These are phyloP conservation scores for Setophaga kirtlandii DNA, from an alignment of 2,113 vertebrate species.

Conservation along the genomic window DNA sequence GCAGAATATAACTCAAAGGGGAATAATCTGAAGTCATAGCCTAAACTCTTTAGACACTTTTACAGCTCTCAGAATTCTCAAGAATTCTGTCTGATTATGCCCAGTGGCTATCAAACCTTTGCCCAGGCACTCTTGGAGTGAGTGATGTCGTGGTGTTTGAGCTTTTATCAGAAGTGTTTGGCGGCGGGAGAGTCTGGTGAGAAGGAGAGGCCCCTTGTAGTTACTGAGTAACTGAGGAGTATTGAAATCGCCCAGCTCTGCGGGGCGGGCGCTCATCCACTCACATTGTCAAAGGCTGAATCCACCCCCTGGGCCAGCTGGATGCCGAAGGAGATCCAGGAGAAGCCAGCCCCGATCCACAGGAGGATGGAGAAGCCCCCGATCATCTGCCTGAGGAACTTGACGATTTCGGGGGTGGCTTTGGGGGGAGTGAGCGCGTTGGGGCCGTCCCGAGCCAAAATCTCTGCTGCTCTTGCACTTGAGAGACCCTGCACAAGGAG, in stretches of 20 bases:
- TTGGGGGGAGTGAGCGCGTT: constrained; percentile 79
- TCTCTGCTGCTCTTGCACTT: constrained; percentile 71
- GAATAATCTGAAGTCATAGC: neutral
- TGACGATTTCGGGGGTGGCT: constrained; percentile 77
- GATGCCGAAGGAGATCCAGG: constrained; percentile 80
- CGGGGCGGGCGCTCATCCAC: neutral
- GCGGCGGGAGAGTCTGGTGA: neutral
- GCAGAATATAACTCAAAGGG: neutral
- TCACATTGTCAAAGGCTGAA: constrained; percentile 73
- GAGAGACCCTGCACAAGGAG: constrained; percentile 75
- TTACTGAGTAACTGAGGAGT: constrained; percentile 18
- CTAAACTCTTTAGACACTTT: neutral
- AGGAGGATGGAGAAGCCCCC: constrained; percentile 82
- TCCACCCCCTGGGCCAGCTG: constrained; percentile 43
- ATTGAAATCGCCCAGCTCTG: neutral
- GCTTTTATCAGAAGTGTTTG: neutral
- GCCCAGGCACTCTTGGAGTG: neutral
- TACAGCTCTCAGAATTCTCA: neutral
- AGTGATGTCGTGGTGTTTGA: neutral
- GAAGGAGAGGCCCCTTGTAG: neutral
- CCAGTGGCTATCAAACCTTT: neutral
- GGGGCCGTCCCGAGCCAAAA: constrained; percentile 76
- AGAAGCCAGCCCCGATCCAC: constrained; percentile 78
- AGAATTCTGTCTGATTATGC: neutral
- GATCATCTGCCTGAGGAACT: constrained; percentile 82